Evolutionary conservation across 2,113 vertebrate genomes (phyloP).

Genomic region (Pogonocichla stellata): DNA sequence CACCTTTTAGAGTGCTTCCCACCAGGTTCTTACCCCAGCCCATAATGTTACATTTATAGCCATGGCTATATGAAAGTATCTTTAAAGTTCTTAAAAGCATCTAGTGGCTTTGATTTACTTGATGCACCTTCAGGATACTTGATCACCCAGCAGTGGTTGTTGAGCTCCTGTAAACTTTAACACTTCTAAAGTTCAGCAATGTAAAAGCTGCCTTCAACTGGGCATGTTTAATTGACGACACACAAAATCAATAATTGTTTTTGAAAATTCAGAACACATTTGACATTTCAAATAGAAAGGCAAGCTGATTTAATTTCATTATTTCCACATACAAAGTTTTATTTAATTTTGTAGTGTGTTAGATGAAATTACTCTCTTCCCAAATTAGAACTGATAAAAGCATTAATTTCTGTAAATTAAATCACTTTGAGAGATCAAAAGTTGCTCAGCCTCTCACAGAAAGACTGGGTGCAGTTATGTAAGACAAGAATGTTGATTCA

Average conservation of each 20-base stretch:
- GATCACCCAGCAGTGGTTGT: neutral
- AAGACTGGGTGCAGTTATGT: neutral
- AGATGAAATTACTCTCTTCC: neutral
- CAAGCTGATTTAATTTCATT: neutral
- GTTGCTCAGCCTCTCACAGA: neutral
- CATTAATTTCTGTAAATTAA: conserved; percentile 17
- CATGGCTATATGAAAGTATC: neutral
- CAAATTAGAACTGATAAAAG: conserved; percentile 8
- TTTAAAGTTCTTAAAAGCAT: neutral
- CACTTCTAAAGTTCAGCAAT: neutral
- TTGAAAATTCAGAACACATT: neutral
- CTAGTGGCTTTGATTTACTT: neutral
- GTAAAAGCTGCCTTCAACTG: neutral
- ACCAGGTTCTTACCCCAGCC: neutral
- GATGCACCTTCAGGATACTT: neutral
- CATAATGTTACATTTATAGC: neutral
- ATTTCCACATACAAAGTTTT: neutral
- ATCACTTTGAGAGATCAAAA: conserved; percentile 21
- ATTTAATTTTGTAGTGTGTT: conserved; percentile 1
- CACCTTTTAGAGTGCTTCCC: neutral
- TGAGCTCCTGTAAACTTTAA: neutral
- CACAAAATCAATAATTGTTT: neutral
- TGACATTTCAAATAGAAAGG: neutral
- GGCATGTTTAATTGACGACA: neutral
- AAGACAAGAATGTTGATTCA: conserved; percentile 48